phyloP scores from a whole-genome alignment of 64 coral and sea anemone genomes.

The Porites lutea region DNA sequence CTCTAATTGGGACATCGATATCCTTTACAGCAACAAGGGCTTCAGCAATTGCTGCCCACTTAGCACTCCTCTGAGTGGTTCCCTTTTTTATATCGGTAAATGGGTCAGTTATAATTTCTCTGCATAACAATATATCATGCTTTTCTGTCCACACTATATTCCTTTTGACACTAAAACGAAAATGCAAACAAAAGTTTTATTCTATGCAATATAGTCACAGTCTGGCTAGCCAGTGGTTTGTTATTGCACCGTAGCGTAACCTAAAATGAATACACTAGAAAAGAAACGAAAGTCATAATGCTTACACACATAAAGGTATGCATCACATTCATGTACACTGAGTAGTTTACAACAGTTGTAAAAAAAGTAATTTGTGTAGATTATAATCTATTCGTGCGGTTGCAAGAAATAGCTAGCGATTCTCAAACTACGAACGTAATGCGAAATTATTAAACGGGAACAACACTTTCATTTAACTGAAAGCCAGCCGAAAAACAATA shows the following conservation, averaged over 20 bases:
- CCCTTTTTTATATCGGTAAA: slow-evolving; percentile 33
- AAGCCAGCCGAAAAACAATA: slow-evolving; percentile 19
- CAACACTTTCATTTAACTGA: neutral
- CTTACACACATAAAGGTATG: no score
- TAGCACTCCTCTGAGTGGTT: slow-evolving; percentile 35
- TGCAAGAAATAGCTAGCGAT: neutral
- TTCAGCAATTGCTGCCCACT: slow-evolving; percentile 31
- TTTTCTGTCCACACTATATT: neutral
- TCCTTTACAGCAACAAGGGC: slow-evolving; percentile 33
- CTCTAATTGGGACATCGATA: neutral
- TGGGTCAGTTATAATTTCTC: neutral
- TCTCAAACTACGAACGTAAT: slow-evolving; percentile 16
- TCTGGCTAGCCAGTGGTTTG: neutral
- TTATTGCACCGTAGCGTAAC: no score
- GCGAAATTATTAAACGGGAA: slow-evolving; percentile 7
- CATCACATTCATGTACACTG: no score
- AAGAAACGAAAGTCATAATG: no score
- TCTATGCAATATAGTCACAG: neutral
- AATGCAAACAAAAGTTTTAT: no score
- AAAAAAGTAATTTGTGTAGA: no score
- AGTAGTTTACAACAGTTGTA: no score
- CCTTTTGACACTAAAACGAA: neutral
- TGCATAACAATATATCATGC: neutral
- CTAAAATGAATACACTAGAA: no score
- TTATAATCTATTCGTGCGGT: no score